These are phyloP conservation scores for Natrix natrix DNA, from an alignment of 2,797 vertebrate species.

Conservation along the genomic window DNA sequence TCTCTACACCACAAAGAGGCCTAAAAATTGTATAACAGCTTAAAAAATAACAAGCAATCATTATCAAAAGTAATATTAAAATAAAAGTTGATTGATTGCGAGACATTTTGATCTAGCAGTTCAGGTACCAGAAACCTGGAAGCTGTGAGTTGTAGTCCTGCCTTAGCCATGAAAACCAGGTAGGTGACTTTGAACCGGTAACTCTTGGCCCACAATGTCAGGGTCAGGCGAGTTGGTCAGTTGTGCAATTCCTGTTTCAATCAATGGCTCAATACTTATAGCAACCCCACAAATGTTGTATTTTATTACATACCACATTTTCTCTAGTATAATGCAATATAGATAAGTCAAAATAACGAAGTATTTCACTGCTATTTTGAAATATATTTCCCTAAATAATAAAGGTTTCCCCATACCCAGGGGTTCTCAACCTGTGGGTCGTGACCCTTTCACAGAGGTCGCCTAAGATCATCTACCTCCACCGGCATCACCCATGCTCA, in stretches of 20 bases:
- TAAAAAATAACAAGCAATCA: not conserved
- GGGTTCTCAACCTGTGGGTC: too few relatives aligned
- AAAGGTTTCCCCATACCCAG: not conserved
- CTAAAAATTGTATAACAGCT: not conserved
- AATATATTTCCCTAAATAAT: not conserved
- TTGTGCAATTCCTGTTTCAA: not conserved
- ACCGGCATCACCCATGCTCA: too few relatives aligned
- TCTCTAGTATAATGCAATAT: not conserved
- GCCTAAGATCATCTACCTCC: too few relatives aligned
- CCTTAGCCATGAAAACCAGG: not conserved
- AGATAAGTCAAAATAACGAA: not conserved
- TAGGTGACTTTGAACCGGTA: not conserved
- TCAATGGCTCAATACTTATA: not conserved
- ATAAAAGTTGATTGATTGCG: not conserved
- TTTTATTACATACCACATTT: not conserved
- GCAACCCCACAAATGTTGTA: not conserved
- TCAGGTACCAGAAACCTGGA: not conserved
- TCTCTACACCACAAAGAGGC: not conserved
- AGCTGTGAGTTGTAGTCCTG: not conserved
- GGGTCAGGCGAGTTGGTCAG: not conserved
- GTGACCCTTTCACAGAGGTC: too few relatives aligned
- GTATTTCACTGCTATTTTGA: not conserved
- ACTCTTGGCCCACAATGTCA: not conserved
- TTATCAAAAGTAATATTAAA: not conserved
- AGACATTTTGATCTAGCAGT: not conserved